phyloP scores from a whole-genome alignment of 2,888 invertebrate species.

The Agrotis segetum region DNA sequence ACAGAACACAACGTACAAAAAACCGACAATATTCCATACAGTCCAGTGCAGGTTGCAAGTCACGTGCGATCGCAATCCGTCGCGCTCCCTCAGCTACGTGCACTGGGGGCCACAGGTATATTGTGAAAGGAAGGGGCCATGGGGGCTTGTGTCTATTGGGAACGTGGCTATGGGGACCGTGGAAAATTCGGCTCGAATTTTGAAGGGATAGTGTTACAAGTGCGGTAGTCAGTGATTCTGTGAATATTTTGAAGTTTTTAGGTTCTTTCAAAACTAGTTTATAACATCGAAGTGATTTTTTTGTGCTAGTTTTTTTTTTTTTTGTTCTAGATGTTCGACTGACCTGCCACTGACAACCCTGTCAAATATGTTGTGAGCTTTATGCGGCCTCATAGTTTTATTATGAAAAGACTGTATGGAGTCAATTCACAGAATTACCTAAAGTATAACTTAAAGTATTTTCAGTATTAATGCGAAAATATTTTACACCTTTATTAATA shows the following conservation, averaged over 20 bases:
- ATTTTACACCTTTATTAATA: too few species aligned
- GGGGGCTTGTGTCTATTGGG: background rate
- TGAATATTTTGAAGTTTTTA: background rate
- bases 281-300: too few species aligned
- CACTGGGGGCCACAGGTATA: slow-evolving; percentile 16
- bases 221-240: background rate
- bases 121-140: slow-evolving; percentile 9
- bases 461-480: too few species aligned
- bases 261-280: too few species aligned
- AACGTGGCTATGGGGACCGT: background rate
- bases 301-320: too few species aligned
- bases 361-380: too few species aligned
- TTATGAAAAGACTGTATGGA: too few species aligned
- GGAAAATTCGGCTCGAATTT: slow-evolving; percentile 4
- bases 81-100: slow-evolving; percentile 51
- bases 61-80: slow-evolving; percentile 51
- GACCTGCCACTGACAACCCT: background rate
- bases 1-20: slow-evolving; percentile 6
- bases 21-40: slow-evolving; percentile 29
- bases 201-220: background rate
- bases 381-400: too few species aligned
- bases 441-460: too few species aligned
- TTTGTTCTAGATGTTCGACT: background rate
- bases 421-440: too few species aligned
- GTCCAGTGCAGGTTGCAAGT: slow-evolving; percentile 42